These are phyloP conservation scores for Bombus difficillimus DNA, from an alignment of 1,140 invertebrate species.

Conservation along the genomic window DNA sequence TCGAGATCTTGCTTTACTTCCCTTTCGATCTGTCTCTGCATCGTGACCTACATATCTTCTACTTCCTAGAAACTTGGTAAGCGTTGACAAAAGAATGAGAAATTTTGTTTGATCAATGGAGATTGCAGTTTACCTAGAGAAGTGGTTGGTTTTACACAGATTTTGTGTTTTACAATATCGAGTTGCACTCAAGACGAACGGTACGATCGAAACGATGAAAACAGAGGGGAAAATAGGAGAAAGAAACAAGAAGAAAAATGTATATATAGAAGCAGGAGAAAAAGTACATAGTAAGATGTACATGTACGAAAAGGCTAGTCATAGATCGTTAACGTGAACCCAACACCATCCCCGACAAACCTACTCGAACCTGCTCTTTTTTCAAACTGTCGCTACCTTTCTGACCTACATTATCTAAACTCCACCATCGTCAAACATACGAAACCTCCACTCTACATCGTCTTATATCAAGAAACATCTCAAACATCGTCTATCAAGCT, in stretches of 20 bases:
- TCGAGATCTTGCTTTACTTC: background rate
- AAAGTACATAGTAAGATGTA: background rate
- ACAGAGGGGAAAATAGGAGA: background rate
- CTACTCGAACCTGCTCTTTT: background rate
- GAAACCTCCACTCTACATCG: no score
- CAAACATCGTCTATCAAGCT: background rate
- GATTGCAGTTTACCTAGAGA: background rate
- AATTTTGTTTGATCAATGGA: constrained; percentile 4
- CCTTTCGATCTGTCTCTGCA: constrained; percentile 11
- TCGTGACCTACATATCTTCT: constrained; percentile 30
- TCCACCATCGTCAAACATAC: background rate
- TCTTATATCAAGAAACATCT: no score
- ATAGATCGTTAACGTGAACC: background rate
- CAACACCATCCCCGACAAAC: background rate
- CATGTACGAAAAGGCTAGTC: background rate
- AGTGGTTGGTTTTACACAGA: background rate
- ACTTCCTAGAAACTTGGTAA: background rate
- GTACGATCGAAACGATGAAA: no score
- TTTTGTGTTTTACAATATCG: background rate
- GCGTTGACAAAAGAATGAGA: background rate
- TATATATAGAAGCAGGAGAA: background rate
- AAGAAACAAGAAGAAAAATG: no score
- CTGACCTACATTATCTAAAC: constrained; percentile 24
- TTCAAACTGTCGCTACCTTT: background rate
- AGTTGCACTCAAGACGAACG: background rate